Percentiles rank a stretch among this genome's conserved stretches.
These are phyloP conservation scores for Argyresthia albistria DNA, from an alignment of 2,888 invertebrate species.

Conservation along the genomic window DNA sequence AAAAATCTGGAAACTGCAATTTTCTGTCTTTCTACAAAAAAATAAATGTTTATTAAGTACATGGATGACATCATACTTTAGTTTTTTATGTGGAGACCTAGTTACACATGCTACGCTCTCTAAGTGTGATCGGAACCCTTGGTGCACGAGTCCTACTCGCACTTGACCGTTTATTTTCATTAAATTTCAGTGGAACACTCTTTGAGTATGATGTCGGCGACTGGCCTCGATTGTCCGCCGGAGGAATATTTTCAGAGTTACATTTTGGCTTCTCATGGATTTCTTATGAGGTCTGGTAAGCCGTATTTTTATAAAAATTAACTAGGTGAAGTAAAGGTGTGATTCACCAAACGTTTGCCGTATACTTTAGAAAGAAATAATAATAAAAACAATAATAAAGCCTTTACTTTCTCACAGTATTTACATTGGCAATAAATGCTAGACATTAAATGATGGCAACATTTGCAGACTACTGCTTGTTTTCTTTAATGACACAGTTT, in stretches of 20 bases:
- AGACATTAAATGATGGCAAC: too few relatives aligned
- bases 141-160: background rate
- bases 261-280: slow-evolving; percentile 46
- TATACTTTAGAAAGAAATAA: too few relatives aligned
- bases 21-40: too few relatives aligned
- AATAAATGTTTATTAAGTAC: background rate
- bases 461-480: too few relatives aligned
- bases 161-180: background rate
- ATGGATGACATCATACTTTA: background rate
- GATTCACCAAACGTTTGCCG: background rate
- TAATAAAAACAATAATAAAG: too few relatives aligned
- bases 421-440: too few relatives aligned
- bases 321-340: background rate
- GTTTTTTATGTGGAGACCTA: too few relatives aligned
- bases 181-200: slow-evolving; percentile 74
- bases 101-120: too few relatives aligned
- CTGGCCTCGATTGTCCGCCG: slow-evolving; percentile 36
- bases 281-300: slow-evolving; percentile 50
- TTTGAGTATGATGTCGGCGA: slow-evolving; percentile 72
- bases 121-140: background rate
- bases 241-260: slow-evolving; percentile 41
- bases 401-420: too few relatives aligned
- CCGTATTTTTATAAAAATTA: background rate
- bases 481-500: too few relatives aligned
- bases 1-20: too few relatives aligned